Evolutionary conservation across 2,797 vertebrate species (phyloP).

Genomic region (Trematomus bernacchii): DNA sequence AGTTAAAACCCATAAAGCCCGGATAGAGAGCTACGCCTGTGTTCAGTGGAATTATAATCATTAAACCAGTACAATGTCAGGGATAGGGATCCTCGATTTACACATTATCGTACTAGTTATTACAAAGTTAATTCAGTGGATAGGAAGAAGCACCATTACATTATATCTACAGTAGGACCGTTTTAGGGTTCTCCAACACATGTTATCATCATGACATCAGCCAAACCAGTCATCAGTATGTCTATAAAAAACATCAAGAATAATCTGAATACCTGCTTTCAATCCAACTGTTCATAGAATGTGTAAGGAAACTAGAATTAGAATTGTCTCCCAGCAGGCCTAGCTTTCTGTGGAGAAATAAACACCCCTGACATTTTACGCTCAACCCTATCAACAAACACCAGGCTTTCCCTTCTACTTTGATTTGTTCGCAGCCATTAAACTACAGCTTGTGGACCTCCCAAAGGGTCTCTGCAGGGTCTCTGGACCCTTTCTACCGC

Average conservation of each 20-base stretch:
- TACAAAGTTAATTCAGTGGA: background rate
- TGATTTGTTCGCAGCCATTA: conserved; percentile 57
- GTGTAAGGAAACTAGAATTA: conserved; percentile 4
- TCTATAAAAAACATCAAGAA: background rate
- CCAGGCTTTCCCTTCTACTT: conserved; percentile 35
- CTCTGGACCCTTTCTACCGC: conserved; percentile 40
- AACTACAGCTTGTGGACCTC: conserved; percentile 45
- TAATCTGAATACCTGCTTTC: background rate
- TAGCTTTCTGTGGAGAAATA: conserved; percentile 21
- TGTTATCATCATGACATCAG: background rate
- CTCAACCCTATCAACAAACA: conserved; percentile 5
- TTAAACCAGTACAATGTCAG: conserved; percentile 25
- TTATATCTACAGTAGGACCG: background rate
- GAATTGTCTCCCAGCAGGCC: background rate
- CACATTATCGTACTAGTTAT: background rate
- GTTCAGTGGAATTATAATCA: conserved; percentile 57
- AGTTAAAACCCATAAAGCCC: conserved; percentile 65
- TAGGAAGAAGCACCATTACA: conserved; percentile 2
- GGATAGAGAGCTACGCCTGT: conserved; percentile 41
- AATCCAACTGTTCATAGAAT: background rate
- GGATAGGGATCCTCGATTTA: conserved; percentile 5
- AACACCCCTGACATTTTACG: conserved; percentile 13
- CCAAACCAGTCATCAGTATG: background rate
- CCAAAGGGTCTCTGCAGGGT: conserved; percentile 47
- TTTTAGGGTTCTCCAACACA: background rate